These are phyloP conservation scores for Xestia c-nigrum DNA, from an alignment of 2,888 invertebrate species.

Conservation along the genomic window DNA sequence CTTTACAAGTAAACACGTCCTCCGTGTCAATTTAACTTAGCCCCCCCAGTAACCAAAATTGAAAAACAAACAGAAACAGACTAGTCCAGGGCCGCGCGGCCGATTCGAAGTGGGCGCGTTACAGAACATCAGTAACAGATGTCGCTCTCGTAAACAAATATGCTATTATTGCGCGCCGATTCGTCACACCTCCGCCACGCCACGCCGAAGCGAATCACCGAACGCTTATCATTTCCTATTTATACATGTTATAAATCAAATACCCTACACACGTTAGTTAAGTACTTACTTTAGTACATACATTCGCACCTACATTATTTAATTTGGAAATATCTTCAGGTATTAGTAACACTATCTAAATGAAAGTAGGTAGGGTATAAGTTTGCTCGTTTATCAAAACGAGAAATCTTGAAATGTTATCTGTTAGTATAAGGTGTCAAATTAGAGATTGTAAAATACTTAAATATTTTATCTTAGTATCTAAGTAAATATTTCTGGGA, in stretches of 20 bases:
- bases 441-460: slow-evolving; percentile 46
- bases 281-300: slow-evolving; percentile 11
- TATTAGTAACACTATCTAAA: slow-evolving; percentile 35
- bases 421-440: slow-evolving; percentile 50
- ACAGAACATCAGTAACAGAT: slow-evolving; percentile 66
- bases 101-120: slow-evolving; percentile 41
- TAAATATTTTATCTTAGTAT: slow-evolving; percentile 31
- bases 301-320: slow-evolving; percentile 38
- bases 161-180: slow-evolving; percentile 63
- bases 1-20: slow-evolving; percentile 6
- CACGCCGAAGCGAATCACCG: slow-evolving; percentile 50
- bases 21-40: slow-evolving; percentile 8
- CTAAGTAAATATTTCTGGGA: slow-evolving; percentile 37
- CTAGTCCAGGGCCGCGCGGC: slow-evolving; percentile 33
- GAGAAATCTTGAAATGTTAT: slow-evolving; percentile 53
- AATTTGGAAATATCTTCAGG: slow-evolving; percentile 35
- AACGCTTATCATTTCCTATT: slow-evolving; percentile 59
- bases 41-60: slow-evolving; percentile 32
- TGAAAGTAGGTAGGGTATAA: slow-evolving; percentile 45
- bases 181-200: slow-evolving; percentile 62
- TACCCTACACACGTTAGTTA: slow-evolving; percentile 30
- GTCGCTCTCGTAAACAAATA: slow-evolving; percentile 68
- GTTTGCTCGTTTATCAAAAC: slow-evolving; percentile 44
- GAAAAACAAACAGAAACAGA: slow-evolving; percentile 43
- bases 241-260: slow-evolving; percentile 60